A percentile compares a stretch with the other conserved stretches of the same genome.
Evolutionary conservation across 2,113 vertebrate genomes (phyloP).

Genomic region (Oncorhynchus keta): DNA sequence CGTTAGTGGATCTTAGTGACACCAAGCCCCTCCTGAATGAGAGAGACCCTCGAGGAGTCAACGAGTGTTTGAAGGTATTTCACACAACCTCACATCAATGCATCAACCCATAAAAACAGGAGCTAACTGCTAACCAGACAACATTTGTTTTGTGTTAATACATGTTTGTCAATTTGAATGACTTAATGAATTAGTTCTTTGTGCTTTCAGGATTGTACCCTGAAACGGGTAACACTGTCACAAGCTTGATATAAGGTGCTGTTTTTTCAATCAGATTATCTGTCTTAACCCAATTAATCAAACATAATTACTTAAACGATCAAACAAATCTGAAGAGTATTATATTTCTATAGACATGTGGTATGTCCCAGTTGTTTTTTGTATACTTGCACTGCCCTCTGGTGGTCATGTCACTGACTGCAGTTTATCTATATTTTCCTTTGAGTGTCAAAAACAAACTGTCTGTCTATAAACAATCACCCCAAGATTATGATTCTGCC

Average conservation of each 20-base stretch:
- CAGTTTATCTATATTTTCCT: background rate
- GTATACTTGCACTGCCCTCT: conserved; percentile 30
- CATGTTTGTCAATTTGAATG: background rate
- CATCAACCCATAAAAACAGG: background rate
- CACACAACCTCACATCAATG: background rate
- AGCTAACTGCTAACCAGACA: too few species aligned
- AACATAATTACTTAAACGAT: background rate
- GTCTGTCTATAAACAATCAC: conserved; percentile 13
- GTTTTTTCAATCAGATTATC: background rate
- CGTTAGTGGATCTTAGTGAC: conserved; percentile 71
- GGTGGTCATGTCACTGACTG: conserved; percentile 8
- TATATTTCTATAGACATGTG: too few species aligned
- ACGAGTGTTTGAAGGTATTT: conserved; percentile 76
- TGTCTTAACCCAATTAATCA: background rate
- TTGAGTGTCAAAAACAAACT: background rate
- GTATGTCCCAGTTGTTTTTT: background rate
- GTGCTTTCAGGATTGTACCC: conserved; percentile 5
- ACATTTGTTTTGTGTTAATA: background rate
- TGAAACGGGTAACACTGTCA: background rate
- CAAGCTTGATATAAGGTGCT: background rate
- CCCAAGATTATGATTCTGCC: background rate
- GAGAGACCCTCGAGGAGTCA: conserved; percentile 72
- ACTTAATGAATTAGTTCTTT: background rate
- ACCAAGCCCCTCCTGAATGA: conserved; percentile 69
- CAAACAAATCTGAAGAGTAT: too few species aligned